These are phyloP conservation scores for Drosophila hamatofila DNA, from an alignment of 2,888 invertebrate species.

Conservation along the genomic window DNA sequence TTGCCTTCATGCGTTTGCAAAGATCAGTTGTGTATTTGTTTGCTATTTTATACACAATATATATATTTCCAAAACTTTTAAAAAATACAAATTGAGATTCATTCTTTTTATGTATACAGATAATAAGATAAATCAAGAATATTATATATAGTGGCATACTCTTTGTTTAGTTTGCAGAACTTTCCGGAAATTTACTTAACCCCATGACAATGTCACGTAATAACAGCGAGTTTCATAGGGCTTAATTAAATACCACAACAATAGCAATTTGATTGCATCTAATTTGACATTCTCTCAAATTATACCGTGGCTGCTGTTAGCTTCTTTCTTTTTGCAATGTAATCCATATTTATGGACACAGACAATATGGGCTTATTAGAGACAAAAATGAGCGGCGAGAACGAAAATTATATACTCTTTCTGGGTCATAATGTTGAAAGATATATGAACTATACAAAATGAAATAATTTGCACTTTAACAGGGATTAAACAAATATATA, in stretches of 20 bases:
- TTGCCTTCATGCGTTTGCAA: not conserved
- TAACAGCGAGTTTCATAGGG: not conserved
- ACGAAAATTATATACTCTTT: slow-evolving; percentile 5
- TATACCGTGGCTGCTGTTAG: not conserved
- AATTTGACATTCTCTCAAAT: slow-evolving; percentile 38
- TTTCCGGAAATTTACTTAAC: not conserved
- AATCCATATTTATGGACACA: slow-evolving; percentile 50
- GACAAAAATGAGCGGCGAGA: not conserved
- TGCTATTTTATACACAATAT: not conserved
- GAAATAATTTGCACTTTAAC: not conserved
- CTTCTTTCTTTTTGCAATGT: slow-evolving; percentile 18
- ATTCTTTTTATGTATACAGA: not conserved
- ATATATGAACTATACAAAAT: not conserved
- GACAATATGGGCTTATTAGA: slow-evolving; percentile 7
- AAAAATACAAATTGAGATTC: not conserved
- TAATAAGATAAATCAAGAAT: not conserved
- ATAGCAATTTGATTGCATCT: slow-evolving; percentile 31
- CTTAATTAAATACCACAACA: slow-evolving; percentile 11
- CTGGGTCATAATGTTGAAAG: not conserved
- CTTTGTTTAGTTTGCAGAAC: not conserved
- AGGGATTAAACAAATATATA: not conserved
- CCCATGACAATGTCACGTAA: not conserved
- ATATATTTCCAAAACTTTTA: not conserved
- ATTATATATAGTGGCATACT: not conserved
- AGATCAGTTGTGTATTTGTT: slow-evolving; percentile 1